These are phyloP conservation scores for Scophthalmus maximus DNA, from an alignment of 2,113 vertebrate genomes.

Conservation along the genomic window DNA sequence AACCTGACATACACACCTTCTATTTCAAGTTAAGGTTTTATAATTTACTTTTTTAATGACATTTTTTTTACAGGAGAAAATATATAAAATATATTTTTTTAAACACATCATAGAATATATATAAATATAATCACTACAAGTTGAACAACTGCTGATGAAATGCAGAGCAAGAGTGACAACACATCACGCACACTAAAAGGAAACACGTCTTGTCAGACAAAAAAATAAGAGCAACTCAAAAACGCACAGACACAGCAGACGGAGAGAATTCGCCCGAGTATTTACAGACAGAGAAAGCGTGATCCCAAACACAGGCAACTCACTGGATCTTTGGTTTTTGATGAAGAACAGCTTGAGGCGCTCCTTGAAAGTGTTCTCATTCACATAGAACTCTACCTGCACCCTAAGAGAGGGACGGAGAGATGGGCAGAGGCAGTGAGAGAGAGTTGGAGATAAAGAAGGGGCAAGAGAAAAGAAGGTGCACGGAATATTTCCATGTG, in stretches of 20 bases:
- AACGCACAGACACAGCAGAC: constrained; percentile 10
- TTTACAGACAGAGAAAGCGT: constrained; percentile 6
- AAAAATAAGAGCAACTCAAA: constrained; percentile 12
- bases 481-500: constrained; percentile 11
- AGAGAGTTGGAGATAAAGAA: constrained; percentile 24
- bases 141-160: constrained; percentile 45
- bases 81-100: background rate
- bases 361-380: constrained; percentile 90
- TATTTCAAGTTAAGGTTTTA: background rate
- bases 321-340: constrained; percentile 91
- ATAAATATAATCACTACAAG: background rate
- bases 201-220: constrained; percentile 6
- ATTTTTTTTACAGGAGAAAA: no score
- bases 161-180: constrained; percentile 30
- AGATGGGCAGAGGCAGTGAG: constrained; percentile 34
- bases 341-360: constrained; percentile 90
- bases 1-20: background rate
- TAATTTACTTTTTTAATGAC: background rate
- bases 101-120: no score
- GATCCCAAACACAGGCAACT: constrained; percentile 65
- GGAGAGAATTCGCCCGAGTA: background rate
- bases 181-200: background rate
- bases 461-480: constrained; percentile 4
- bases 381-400: constrained; percentile 89
- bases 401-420: constrained; percentile 75